These are phyloP conservation scores for Diadema setosum DNA, from an alignment of 35 echinoderm and acorn worm species.

Conservation along the genomic window DNA sequence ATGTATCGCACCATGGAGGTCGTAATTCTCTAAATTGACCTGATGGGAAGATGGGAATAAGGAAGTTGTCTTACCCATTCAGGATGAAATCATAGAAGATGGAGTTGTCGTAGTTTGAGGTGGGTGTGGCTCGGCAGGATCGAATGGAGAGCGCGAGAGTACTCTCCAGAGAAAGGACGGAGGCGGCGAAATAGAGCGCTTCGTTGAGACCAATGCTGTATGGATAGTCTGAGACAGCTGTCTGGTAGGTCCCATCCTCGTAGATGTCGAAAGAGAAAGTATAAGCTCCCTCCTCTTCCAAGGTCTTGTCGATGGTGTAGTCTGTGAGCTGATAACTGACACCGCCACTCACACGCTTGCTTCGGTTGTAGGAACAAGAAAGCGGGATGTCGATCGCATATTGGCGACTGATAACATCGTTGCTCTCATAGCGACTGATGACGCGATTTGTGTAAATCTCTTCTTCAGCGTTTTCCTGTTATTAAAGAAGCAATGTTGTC, in stretches of 20 bases:
- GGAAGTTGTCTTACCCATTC: background rate
- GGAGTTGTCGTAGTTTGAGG: background rate
- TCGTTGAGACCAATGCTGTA: background rate
- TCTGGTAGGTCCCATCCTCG: background rate
- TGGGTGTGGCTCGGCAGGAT: background rate
- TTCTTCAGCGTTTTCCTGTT: background rate
- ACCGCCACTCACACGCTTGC: background rate
- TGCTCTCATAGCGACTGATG: background rate
- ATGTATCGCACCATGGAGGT: too few relatives aligned
- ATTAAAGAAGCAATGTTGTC: too few relatives aligned
- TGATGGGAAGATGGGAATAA: too few relatives aligned
- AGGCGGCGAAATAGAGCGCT: background rate
- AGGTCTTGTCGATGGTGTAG: slow-evolving; percentile 11
- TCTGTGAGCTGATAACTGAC: background rate
- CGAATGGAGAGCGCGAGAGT: background rate
- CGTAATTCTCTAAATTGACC: too few relatives aligned
- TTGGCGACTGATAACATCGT: background rate
- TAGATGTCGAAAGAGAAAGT: background rate
- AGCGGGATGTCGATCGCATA: background rate
- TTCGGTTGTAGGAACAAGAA: background rate
- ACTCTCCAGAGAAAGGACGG: background rate
- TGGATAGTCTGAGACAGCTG: background rate
- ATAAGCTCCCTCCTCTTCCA: background rate
- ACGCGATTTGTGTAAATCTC: background rate
- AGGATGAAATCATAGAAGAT: slow-evolving; percentile 5